phyloP scores from a whole-genome alignment of 2,888 invertebrate species.

The Metallyticus violacea region DNA sequence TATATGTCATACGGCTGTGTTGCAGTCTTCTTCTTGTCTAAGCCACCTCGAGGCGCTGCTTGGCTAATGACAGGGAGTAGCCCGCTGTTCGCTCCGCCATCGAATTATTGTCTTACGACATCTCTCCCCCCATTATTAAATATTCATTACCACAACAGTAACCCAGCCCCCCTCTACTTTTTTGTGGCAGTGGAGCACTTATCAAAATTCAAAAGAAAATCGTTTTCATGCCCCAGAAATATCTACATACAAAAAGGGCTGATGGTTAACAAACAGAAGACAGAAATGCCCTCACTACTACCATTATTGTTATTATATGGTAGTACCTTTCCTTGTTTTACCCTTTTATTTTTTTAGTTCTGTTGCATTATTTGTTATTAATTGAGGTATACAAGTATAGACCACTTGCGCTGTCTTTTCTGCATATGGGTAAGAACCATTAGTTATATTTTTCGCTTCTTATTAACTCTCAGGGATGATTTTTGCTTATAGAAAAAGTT shows the following conservation, averaged over 20 bases:
- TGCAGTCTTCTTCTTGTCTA: not conserved
- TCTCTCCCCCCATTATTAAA: constrained; percentile 13
- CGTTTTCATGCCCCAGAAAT: not conserved
- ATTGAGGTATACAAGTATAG: too few species aligned
- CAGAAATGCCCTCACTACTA: too few species aligned
- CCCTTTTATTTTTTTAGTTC: too few species aligned
- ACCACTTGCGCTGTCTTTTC: too few species aligned
- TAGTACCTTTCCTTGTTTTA: too few species aligned
- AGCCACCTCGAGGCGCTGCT: not conserved
- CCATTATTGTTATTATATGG: too few species aligned
- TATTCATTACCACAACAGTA: not conserved
- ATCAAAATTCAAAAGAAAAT: constrained; percentile 1
- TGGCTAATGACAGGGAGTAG: constrained; percentile 3
- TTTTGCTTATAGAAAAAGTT: too few species aligned
- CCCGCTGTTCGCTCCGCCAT: not conserved
- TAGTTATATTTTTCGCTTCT: too few species aligned
- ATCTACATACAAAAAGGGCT: not conserved
- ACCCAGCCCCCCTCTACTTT: not conserved
- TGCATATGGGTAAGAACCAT: too few species aligned
- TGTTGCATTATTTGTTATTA: too few species aligned
- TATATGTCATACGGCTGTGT: not conserved
- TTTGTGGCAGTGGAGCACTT: not conserved
- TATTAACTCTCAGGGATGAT: too few species aligned
- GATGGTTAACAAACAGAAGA: not conserved
- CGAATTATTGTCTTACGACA: not conserved